These are phyloP conservation scores for Ypsolopha scabrella DNA, from an alignment of 2,888 invertebrate genomes.

Conservation along the genomic window DNA sequence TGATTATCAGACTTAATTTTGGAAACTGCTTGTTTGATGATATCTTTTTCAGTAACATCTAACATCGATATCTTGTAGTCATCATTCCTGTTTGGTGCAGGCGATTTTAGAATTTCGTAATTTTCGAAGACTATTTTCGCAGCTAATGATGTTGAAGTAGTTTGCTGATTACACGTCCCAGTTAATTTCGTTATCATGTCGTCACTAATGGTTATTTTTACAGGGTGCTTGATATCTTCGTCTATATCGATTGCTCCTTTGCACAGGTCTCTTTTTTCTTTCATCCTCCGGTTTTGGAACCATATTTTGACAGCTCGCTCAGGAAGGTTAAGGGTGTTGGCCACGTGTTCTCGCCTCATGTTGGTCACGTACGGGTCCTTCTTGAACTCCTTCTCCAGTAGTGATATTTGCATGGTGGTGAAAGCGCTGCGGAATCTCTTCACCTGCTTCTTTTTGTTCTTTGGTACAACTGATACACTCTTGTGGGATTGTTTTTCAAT, in stretches of 20 bases:
- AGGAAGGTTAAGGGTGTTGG: constrained; percentile 71
- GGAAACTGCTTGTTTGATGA: too few species aligned
- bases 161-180: background rate
- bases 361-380: constrained; percentile 76
- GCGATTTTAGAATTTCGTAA: background rate
- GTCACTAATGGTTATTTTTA: background rate
- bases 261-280: constrained; percentile 70
- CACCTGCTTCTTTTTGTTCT: constrained; percentile 32
- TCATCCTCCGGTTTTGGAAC: constrained; percentile 89
- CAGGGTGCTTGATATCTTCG: background rate
- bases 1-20: background rate
- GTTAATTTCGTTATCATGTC: constrained; percentile 1
- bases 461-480: background rate
- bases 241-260: constrained; percentile 15
- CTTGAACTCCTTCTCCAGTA: constrained; percentile 79
- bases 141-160: background rate
- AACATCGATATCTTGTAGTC: background rate
- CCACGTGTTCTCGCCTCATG: constrained; percentile 76
- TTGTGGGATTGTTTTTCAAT: background rate
- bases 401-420: constrained; percentile 78
- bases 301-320: constrained; percentile 86
- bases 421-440: constrained; percentile 80
- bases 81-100: background rate
- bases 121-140: background rate
- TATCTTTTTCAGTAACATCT: too few species aligned